These are phyloP conservation scores for Scyliorhinus canicula DNA, from an alignment of 2,797 vertebrate genomes.

Conservation along the genomic window DNA sequence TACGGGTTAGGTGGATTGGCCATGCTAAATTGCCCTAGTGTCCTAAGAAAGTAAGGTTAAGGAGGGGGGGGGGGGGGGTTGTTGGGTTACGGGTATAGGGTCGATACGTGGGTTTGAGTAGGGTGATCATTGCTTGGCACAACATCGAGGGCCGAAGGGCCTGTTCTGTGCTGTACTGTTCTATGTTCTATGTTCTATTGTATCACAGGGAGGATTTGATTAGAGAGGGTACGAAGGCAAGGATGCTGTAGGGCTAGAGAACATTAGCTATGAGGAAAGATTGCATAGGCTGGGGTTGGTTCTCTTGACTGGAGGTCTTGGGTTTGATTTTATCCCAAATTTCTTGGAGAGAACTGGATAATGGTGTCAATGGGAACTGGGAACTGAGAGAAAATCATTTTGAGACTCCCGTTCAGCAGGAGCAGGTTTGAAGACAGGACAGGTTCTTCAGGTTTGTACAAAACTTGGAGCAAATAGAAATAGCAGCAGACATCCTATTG, in stretches of 20 bases:
- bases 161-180: too few species aligned
- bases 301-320: background rate
- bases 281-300: background rate
- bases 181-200: too few species aligned
- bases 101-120: too few species aligned
- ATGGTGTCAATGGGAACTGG: background rate
- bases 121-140: too few species aligned
- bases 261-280: background rate
- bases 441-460: too few species aligned
- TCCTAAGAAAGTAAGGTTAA: too few species aligned
- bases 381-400: background rate
- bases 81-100: too few species aligned
- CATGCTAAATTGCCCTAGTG: too few species aligned
- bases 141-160: too few species aligned
- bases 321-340: background rate
- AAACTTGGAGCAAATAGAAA: too few species aligned
- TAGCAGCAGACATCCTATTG: background rate
- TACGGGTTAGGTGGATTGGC: too few species aligned
- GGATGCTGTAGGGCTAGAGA: background rate
- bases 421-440: background rate
- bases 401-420: background rate
- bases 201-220: background rate
- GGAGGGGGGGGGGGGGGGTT: too few species aligned
- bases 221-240: background rate
- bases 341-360: background rate